phyloP scores from a whole-genome alignment of 2,797 vertebrate genomes.

The Podargus strigoides region DNA sequence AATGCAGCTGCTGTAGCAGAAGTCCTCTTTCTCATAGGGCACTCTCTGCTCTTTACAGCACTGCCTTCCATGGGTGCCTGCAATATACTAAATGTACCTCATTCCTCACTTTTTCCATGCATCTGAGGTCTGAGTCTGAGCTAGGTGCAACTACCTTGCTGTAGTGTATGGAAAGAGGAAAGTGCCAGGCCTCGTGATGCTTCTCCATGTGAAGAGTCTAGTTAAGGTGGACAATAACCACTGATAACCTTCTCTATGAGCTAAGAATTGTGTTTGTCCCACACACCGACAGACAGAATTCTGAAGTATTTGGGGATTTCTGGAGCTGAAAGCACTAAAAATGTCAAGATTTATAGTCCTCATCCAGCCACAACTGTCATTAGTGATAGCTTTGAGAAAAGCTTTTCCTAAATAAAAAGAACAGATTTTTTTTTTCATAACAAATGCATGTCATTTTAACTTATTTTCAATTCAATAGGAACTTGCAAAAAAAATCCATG shows the following conservation, averaged over 20 bases:
- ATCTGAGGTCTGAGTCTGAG: neutral
- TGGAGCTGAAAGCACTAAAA: neutral
- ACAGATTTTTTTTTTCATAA: neutral
- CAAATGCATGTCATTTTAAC: neutral
- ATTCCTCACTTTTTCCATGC: neutral
- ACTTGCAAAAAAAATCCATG: neutral
- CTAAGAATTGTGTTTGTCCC: neutral
- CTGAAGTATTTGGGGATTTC: neutral
- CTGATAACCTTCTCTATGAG: neutral
- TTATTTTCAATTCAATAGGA: neutral
- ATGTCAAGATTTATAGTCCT: neutral
- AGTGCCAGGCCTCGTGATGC: neutral
- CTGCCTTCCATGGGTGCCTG: neutral
- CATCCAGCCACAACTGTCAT: neutral
- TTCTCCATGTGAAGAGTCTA: neutral
- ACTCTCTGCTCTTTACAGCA: neutral
- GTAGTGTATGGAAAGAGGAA: neutral
- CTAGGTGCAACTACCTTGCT: neutral
- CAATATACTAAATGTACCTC: neutral
- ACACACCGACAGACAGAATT: neutral
- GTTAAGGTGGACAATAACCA: neutral
- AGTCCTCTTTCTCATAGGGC: neutral
- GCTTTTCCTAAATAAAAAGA: neutral
- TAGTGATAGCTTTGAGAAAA: neutral
- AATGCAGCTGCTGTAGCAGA: neutral